phyloP scores from a whole-genome alignment of 2,113 vertebrate genomes.

The Meriones unguiculatus region DNA sequence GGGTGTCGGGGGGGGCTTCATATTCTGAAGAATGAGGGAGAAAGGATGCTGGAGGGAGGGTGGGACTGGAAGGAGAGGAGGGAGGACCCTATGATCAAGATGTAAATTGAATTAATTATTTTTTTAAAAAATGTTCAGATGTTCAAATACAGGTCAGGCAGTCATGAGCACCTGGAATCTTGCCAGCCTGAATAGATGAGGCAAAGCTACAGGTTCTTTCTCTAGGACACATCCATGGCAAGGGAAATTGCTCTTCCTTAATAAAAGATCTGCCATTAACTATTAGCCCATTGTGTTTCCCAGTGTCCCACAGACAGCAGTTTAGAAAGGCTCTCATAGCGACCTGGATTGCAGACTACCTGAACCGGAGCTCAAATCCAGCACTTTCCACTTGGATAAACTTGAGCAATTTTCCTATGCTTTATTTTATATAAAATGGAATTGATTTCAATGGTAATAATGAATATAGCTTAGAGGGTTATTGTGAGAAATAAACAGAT shows the following conservation, averaged over 20 bases:
- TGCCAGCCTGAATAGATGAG: neutral
- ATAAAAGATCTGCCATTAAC: neutral
- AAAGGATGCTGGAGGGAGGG: too few species aligned
- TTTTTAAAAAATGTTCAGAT: neutral
- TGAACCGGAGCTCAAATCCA: neutral
- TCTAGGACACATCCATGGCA: neutral
- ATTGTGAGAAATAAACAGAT: neutral
- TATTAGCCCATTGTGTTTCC: neutral
- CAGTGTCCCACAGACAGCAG: neutral
- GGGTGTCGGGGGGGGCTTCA: too few species aligned
- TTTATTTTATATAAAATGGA: constrained; percentile 20
- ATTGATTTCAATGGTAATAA: neutral
- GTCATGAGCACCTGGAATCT: neutral
- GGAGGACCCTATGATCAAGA: too few species aligned
- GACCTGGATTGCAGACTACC: neutral
- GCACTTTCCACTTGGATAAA: neutral
- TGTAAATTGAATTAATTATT: too few species aligned
- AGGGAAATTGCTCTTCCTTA: neutral
- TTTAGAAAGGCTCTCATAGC: neutral
- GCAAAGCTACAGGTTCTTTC: neutral
- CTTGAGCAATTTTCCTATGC: neutral
- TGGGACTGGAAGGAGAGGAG: too few species aligned
- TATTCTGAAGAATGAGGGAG: too few species aligned
- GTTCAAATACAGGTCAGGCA: neutral
- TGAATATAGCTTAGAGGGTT: neutral